phyloP scores from a whole-genome alignment of 2,113 vertebrate genomes.

The Acrocephalus arundinaceus region DNA sequence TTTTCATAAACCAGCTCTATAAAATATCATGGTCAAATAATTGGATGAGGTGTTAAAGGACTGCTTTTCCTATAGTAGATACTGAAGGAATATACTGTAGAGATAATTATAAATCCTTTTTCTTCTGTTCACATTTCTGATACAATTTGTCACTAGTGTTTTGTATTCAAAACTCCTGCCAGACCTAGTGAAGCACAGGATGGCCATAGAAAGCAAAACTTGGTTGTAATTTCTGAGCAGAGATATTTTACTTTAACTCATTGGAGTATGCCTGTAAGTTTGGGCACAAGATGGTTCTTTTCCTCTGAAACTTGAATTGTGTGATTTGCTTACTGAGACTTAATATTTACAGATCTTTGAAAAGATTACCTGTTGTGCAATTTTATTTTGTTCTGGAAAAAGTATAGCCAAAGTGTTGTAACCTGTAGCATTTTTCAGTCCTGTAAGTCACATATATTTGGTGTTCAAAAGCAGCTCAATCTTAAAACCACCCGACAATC shows the following conservation, averaged over 20 bases:
- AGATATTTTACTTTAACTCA: background rate
- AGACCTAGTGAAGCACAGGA: background rate
- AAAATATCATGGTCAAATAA: background rate
- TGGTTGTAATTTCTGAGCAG: background rate
- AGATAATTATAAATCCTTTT: background rate
- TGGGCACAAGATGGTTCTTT: background rate
- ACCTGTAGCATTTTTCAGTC: background rate
- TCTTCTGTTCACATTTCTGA: background rate
- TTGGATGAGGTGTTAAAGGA: background rate
- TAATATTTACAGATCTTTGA: background rate
- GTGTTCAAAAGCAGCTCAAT: conserved; percentile 2
- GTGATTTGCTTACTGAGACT: background rate
- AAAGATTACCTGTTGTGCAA: background rate
- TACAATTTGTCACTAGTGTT: background rate
- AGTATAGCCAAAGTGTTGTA: background rate
- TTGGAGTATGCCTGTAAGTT: background rate
- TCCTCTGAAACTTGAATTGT: background rate
- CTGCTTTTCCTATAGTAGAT: background rate
- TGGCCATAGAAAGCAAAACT: background rate
- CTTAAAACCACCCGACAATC: background rate
- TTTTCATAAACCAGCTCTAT: background rate
- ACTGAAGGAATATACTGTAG: background rate
- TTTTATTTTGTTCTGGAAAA: background rate
- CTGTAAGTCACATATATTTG: background rate
- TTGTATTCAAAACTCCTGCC: background rate